Conservation (phyloP, 2,113 vertebrate genomes). For the Syrmaticus mikado region DNA sequence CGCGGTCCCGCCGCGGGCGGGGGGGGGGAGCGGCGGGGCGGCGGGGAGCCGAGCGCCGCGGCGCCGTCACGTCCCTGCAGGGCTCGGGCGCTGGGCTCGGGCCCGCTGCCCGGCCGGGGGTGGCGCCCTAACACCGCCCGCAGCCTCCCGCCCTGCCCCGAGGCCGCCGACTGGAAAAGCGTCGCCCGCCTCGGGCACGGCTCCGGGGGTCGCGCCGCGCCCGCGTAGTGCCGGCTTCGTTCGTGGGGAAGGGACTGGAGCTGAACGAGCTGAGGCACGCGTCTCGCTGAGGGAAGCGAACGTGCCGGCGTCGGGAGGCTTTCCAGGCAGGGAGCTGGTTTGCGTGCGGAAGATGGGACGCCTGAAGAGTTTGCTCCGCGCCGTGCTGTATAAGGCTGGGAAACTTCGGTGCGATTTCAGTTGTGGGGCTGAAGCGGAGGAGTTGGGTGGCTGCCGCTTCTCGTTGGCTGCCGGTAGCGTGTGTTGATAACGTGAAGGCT, state of each 20-base stretch:
- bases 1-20: neutral
- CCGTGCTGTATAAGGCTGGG: neutral
- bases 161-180: neutral
- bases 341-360: neutral
- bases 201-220: no score
- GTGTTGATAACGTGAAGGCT: neutral
- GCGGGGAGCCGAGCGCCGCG: neutral
- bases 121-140: no score
- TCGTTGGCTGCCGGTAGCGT: neutral
- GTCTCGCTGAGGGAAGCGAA: neutral
- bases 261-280: neutral
- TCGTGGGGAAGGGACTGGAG: neutral
- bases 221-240: no score
- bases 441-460: fast-evolving
- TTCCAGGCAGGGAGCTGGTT: neutral
- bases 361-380: neutral
- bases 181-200: neutral
- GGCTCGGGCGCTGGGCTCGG: neutral
- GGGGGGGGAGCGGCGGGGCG: neutral
- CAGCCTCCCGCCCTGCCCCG: neutral
- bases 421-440: neutral
- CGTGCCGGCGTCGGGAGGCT: neutral
- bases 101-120: neutral
- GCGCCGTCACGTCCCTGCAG: neutral
- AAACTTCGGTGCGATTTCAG: neutral